Conservation (phyloP, 2,888 invertebrate species). For the Vandiemenella viatica region DNA sequence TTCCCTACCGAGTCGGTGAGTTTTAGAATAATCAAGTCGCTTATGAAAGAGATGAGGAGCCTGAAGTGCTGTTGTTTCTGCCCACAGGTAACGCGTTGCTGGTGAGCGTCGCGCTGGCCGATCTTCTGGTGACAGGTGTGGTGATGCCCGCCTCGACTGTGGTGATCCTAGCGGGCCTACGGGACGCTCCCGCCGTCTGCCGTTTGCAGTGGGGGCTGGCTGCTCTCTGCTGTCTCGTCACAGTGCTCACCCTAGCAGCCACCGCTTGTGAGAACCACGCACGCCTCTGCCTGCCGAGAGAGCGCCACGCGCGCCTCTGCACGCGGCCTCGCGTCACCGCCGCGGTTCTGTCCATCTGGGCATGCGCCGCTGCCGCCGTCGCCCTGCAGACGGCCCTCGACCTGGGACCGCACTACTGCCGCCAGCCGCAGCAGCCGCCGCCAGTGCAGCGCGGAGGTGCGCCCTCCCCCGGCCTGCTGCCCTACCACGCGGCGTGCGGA, state of each 20-base stretch:
- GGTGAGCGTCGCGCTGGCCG: constrained; percentile 54
- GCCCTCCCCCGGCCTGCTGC: constrained; percentile 31
- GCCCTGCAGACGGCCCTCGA: constrained; percentile 43
- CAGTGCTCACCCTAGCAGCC: constrained; percentile 43
- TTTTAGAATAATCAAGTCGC: too few relatives aligned
- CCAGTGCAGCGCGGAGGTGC: too few relatives aligned
- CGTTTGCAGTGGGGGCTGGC: constrained; percentile 49
- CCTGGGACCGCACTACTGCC: constrained; percentile 54
- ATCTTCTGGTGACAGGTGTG: constrained; percentile 49
- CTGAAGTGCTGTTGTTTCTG: too few relatives aligned
- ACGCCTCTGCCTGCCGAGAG: constrained; percentile 38
- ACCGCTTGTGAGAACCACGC: constrained; percentile 52
- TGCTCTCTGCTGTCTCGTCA: constrained; percentile 48
- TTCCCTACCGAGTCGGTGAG: too few relatives aligned
- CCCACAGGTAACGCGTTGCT: constrained; percentile 50
- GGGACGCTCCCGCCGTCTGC: constrained; percentile 41
- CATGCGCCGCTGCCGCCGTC: constrained; percentile 37
- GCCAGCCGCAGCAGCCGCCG: too few relatives aligned
- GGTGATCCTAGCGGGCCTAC: constrained; percentile 48
- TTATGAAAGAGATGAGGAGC: too few relatives aligned
- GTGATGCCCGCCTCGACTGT: constrained; percentile 55
- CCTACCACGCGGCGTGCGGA: constrained; percentile 33
- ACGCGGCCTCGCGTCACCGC: constrained; percentile 37
- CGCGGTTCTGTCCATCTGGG: constrained; percentile 40
- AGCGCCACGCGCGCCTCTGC: constrained; percentile 28